Evolutionary conservation across 1,140 invertebrate species (phyloP), one percentile per base, ranked within the genome.

Genomic region (Drosophila lacteicornis): DNA sequence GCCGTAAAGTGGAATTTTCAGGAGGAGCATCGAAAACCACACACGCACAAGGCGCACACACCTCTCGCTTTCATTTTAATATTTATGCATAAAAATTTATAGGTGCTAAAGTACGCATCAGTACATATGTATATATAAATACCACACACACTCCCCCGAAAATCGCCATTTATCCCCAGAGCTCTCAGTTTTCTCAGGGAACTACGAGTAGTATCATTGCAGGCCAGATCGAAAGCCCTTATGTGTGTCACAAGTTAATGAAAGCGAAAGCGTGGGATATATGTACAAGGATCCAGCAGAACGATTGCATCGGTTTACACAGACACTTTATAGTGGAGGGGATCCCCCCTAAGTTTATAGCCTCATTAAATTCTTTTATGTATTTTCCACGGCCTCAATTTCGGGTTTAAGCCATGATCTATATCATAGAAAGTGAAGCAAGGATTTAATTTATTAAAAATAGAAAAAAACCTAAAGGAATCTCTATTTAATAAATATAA

Each of bases 31-130:
- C 57, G 58, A 60, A 74, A 73, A 82, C 80, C 82, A 60, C 66
- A 82, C 59, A 50, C 40, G 40, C 53, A 40, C 19, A 56, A 9
- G n/a, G 8, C 47, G 12, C 36, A 15, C 40, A 27, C 50, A n/a
- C 45, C 25, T 36, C 25, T 53, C 75, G 30, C 56, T 45, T 74
- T 55, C 62, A 53, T 75, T 88, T 87, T 83, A 87, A 87, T 83
- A 87, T 83, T 86, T 88, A 78, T 88, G 76, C 84, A 88, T 87
- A 83, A 80, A 87, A 87, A 87, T 87, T 82, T 87, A 87, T 87
- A 83, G 83, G 80, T 87, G 83, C 83, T 80, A 82, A 87, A 80
- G 83, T 87, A 79, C 79, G 79, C 80, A 86, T 73, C 71, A 69
- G 83, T 85, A 82, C 79, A 85, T 79, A 84, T 80, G 73, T 85